phyloP scores from a whole-genome alignment of 2,797 vertebrate genomes.

The Iguana delicatissima region DNA sequence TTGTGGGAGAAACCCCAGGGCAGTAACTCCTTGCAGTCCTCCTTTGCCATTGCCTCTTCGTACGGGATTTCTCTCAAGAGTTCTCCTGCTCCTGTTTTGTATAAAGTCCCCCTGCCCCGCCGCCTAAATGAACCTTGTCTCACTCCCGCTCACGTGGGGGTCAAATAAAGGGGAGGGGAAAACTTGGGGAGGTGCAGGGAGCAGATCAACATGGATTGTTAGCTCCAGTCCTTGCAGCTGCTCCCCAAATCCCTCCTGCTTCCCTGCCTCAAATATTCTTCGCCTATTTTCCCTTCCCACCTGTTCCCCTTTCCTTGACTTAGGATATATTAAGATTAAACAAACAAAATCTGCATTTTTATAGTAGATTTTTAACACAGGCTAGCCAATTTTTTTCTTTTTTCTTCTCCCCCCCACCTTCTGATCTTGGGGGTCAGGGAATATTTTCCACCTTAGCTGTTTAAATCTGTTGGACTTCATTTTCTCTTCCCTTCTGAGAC shows the following conservation, averaged over 20 bases:
- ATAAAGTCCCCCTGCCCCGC: neutral
- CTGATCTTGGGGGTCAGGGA: neutral
- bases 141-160: neutral
- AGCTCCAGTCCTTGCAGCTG: neutral
- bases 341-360: conserved; percentile 70
- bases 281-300: neutral
- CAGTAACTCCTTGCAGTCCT: conserved; percentile 75
- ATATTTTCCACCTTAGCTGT: neutral
- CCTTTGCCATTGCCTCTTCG: neutral
- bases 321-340: conserved; percentile 23
- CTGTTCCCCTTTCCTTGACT: neutral
- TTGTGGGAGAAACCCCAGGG: conserved; percentile 82
- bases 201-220: neutral
- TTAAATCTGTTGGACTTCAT: neutral
- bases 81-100: neutral
- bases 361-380: conserved; percentile 78
- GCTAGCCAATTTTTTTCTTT: neutral
- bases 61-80: neutral
- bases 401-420: too few relatives aligned
- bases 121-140: neutral
- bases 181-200: neutral
- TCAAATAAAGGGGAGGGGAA: neutral
- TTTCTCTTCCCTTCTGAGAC: neutral
- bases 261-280: too few relatives aligned
- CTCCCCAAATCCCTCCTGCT: too few relatives aligned